Conservation (phyloP, 2,888 invertebrate species). For the Achlya flavicornis region DNA sequence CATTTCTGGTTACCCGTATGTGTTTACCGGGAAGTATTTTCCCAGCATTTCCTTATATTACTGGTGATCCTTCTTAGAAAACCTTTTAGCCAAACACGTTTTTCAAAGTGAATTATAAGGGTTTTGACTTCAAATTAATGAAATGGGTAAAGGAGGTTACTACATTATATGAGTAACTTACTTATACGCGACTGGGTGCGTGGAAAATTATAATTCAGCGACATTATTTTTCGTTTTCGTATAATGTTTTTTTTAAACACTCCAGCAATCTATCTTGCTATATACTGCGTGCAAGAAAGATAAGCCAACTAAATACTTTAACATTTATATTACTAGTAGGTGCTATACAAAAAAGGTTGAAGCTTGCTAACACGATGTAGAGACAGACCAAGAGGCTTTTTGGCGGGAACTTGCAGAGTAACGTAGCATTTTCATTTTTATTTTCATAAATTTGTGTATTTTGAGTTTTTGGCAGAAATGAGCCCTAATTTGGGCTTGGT, state of each 20-base stretch:
- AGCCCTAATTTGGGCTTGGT: too few species aligned
- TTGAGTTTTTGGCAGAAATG: too few species aligned
- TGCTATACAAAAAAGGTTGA: background rate
- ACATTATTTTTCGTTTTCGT: background rate
- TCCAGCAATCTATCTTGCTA: too few species aligned
- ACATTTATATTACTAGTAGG: too few species aligned
- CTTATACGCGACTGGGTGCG: background rate
- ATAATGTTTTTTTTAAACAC: background rate
- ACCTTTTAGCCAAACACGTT: background rate
- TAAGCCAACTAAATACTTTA: too few species aligned
- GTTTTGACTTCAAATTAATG: conserved; percentile 1
- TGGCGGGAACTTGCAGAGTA: too few species aligned
- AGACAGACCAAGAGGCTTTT: background rate
- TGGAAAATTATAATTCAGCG: background rate
- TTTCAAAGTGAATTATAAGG: conserved; percentile 2
- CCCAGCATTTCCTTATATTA: background rate
- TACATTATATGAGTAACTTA: background rate
- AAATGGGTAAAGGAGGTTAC: background rate
- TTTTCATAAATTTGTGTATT: too few species aligned
- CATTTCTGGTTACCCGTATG: background rate
- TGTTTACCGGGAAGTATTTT: background rate
- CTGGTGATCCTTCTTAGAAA: background rate
- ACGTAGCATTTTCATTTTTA: too few species aligned
- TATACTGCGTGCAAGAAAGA: too few species aligned
- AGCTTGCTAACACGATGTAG: too few species aligned